phyloP scores from a whole-genome alignment of 2,888 invertebrate species.

The Stenotaenia linearis region DNA sequence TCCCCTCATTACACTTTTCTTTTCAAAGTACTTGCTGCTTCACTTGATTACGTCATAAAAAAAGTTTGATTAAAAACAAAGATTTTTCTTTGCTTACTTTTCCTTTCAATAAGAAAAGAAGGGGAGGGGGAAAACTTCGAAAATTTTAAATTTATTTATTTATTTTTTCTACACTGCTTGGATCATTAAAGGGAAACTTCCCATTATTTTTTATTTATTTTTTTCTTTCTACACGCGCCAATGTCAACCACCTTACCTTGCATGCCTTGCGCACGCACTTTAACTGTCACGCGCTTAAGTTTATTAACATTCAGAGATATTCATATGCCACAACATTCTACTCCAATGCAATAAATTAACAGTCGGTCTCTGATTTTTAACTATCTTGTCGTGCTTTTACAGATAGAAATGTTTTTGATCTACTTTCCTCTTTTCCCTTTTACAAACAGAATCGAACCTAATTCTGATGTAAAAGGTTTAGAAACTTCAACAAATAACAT shows the following conservation, averaged over 20 bases:
- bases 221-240: background rate
- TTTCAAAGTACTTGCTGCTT: background rate
- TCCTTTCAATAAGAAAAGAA: background rate
- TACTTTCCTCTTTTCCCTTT: slow-evolving; percentile 7
- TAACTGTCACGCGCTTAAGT: background rate
- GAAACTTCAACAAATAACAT: background rate
- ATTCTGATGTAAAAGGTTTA: background rate
- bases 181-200: slow-evolving; percentile 14
- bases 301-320: background rate
- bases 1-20: background rate
- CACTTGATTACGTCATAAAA: slow-evolving; percentile 1
- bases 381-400: background rate
- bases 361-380: background rate
- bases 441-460: background rate
- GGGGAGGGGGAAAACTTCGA: background rate
- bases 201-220: background rate
- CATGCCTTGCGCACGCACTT: slow-evolving; percentile 2
- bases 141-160: background rate
- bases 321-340: background rate
- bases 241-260: background rate
- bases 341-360: background rate
- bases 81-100: background rate
- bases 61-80: background rate
- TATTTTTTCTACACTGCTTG: background rate
- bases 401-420: slow-evolving; percentile 2